Base-by-base conservation (phyloP, 2,113 vertebrate species). In the Ancistrus triradiatus region DNA sequence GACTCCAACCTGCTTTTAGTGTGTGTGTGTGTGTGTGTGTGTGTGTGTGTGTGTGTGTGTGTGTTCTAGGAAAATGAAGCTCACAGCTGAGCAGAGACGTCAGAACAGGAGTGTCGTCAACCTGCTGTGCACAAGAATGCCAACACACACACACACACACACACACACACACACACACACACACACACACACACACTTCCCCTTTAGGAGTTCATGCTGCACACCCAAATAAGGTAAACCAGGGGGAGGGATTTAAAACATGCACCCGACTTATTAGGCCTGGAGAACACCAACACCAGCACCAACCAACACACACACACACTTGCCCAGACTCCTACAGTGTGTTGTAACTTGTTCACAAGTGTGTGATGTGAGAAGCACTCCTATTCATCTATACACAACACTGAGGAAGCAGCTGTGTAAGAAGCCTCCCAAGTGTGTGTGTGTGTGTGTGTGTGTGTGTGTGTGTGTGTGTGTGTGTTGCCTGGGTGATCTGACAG, bases 71-170 rank as follows among this genome's bases (percentile, higher is more conserved):
- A 37, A 76, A n/a, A 51, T 69, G 58, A 74, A 69, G 70, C 50
- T 68, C 59, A 63, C 82, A 82, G 83, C 73, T 35, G 59, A 67
- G 77, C 9, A 77, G 49, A 67, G 56, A 56, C 25, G 21, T 61
- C 33, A 55, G 42, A 44, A 21, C 37, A 47, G 13, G 28, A 60
- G 31, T 8, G 15, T 58, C 27, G 38, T 79, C 67, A 63, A 27
- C 11, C 50, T 47, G 64, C 58, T 63, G 28, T 50, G 37, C n/a
- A n/a, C 7, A 42, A n/a, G 13, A 42, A 42, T 25, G 48, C 78
- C 64, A 57, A 25, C 25, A n/a, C 6, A 6, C 13, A 11, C 35
- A 60, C 11, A 15, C 58, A 72, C 63, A 62, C 44, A 56, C 25
- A 49, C 28, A 18, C 10, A 37, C 18, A 13, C 18, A 47, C 27